Evolutionary conservation across 2,888 invertebrate species (phyloP), one percentile per base, ranked within the genome.

Genomic region (Zaprionus lineosus): DNA sequence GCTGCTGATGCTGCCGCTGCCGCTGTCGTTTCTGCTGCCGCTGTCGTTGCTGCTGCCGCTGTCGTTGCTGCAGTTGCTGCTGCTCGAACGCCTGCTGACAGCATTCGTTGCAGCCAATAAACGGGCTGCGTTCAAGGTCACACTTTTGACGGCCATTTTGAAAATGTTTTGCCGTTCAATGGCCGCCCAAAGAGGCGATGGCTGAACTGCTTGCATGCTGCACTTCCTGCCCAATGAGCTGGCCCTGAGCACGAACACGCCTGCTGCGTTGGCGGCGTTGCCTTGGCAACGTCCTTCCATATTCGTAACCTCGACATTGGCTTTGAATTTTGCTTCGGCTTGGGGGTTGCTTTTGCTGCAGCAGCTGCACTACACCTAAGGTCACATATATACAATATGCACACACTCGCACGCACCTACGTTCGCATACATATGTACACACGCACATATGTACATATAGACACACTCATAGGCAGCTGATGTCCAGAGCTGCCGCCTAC

Each of bases 231-330:
- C 86, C 82, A 74, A 86, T 84, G 69, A 74, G 74, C 74, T 43
- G 60, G 64, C 69, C 59, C 82, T 62, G 63, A 57, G 66, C 47
- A 44, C 36, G 64, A 53, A 71, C 67, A 72, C 62, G 62, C 65
- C 63, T 9, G 62, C 61, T 33, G 55, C 48, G 56, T 43, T 64
- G 55, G 44, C 61, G 66, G 58, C 53, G 72, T 72, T 67, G 77
- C 78, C 71, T 84, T 78, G 84, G 62, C 62, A 57, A 64, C 72
- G 76, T 56, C 76, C 84, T 82, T 71, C 67, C 62, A 59, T 79
- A 72, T 87, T 87, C 87, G 87, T 86, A 71, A 74, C 88, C 88
- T 83, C 84, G 88, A 83, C 78, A 84, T 84, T 84, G 86, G 67
- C 84, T 62, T 37, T 76, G 63, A 52, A 64, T 53, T 52, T 19